Evolutionary conservation across 2,888 invertebrate genomes (phyloP).

Genomic region (Drosophila emarginata): DNA sequence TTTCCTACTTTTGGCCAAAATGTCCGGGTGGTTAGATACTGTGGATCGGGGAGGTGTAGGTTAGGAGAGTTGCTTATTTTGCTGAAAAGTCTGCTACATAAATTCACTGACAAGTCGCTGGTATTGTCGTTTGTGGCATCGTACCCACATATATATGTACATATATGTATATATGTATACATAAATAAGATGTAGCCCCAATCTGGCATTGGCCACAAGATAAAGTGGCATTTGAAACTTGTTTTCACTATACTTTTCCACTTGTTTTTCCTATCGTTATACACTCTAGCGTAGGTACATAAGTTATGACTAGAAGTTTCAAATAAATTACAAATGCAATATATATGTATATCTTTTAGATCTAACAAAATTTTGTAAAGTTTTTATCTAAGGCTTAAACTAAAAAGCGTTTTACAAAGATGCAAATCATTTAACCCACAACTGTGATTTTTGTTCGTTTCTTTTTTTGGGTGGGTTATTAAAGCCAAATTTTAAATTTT

Average conservation of each 20-base stretch:
- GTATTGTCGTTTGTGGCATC: conserved; percentile 35
- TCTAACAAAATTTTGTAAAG: conserved; percentile 3
- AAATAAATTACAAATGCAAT: background rate
- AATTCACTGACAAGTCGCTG: conserved; percentile 61
- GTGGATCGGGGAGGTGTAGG: background rate
- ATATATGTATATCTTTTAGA: background rate
- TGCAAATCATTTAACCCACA: background rate
- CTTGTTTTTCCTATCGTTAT: conserved; percentile 28
- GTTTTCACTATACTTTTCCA: conserved; percentile 39
- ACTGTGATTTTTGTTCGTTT: background rate
- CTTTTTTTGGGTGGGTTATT: too few relatives aligned
- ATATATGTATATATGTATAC: background rate
- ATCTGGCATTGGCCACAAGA: conserved; percentile 49
- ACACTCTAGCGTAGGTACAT: conserved; percentile 18
- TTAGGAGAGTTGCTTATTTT: conserved; percentile 65
- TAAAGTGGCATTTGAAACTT: conserved; percentile 78
- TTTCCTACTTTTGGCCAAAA: background rate
- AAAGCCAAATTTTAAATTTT: too few relatives aligned
- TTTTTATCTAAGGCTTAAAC: background rate
- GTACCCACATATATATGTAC: background rate
- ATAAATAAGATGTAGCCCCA: conserved; percentile 27
- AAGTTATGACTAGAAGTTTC: conserved; percentile 1
- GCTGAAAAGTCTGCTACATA: conserved; percentile 73
- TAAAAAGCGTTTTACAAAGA: background rate
- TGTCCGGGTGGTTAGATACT: background rate